Base-by-base conservation (phyloP, 2,888 invertebrate species). In the Sesia apiformis region DNA sequence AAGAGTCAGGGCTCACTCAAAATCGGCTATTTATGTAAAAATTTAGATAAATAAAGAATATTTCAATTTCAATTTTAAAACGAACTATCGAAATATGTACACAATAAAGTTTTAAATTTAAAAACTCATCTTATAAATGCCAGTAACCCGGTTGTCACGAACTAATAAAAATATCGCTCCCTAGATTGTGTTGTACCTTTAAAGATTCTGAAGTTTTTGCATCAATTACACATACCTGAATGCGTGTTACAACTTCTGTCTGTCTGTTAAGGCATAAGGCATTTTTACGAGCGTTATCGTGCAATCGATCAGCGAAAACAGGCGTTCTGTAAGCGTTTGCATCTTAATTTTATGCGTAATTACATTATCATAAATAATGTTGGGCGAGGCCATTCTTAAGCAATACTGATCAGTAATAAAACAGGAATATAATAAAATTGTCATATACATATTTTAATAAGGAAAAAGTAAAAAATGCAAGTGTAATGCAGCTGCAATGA, bases 191-290 rank as follows among this genome's bases (percentile, higher is more conserved):
- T 46, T 46, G 46, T 46, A 46, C 46, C 23, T 46, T 46, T 46
- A 46, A 46, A 46, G 46, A 46, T 46, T 46, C 46, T 61, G 57
- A 40, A 51, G 62, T 81, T 81, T 77, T 81, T 81, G 67, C 65
- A 55, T 57, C 63, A 81, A 80, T 81, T 76, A 78, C 69, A 64
- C 67, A 73, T 76, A 59, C 69, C 67, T 53, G 59, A 59, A 63
- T 46, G 46, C 61, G 53, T 59, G 60, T 63, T 61, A 63, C 59
- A 59, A 57, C 54, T 60, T 57, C 55, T 60, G 57, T 59, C 58
- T 58, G 55, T 53, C 57, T 56, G 57, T 58, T 57, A 64, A 62
- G 56, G 57, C 23, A 58, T 61, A 61, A 65, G 67, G 68, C 70
- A 74, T 77, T 77, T 75, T 72, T 59, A 59, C 57, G 51, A 42